phyloP scores from a whole-genome alignment of 2,888 invertebrate species.

The Ryuthela nishihirai region DNA sequence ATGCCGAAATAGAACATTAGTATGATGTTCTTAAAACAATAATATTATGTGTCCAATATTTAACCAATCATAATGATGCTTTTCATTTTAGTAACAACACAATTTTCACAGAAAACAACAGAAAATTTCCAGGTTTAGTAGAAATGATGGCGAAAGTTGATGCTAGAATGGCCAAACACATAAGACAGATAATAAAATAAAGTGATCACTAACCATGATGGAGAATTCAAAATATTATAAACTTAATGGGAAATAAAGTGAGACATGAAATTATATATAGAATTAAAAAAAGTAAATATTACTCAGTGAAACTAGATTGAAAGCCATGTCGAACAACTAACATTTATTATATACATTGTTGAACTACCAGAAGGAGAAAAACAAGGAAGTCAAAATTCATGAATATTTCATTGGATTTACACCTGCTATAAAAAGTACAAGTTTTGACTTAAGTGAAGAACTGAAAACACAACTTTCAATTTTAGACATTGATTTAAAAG shows the following conservation, averaged over 20 bases:
- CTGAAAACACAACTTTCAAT: not conserved
- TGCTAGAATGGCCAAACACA: not conserved
- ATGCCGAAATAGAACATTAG: not conserved
- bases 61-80: not conserved
- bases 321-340: not conserved
- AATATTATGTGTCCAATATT: not conserved
- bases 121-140: not conserved
- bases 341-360: not conserved
- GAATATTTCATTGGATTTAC: conserved; percentile 2
- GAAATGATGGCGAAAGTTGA: not conserved
- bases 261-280: too few species aligned
- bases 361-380: not conserved
- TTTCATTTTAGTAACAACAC: not conserved
- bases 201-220: not conserved
- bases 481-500: not conserved
- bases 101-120: not conserved
- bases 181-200: not conserved
- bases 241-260: not conserved
- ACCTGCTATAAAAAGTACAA: not conserved
- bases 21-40: not conserved
- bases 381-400: not conserved
- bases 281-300: not conserved
- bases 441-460: not conserved
- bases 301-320: too few species aligned
- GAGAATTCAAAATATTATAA: not conserved